Evolutionary conservation across 2,888 invertebrate genomes (phyloP).

Genomic region (Eupeodes latifasciatus): DNA sequence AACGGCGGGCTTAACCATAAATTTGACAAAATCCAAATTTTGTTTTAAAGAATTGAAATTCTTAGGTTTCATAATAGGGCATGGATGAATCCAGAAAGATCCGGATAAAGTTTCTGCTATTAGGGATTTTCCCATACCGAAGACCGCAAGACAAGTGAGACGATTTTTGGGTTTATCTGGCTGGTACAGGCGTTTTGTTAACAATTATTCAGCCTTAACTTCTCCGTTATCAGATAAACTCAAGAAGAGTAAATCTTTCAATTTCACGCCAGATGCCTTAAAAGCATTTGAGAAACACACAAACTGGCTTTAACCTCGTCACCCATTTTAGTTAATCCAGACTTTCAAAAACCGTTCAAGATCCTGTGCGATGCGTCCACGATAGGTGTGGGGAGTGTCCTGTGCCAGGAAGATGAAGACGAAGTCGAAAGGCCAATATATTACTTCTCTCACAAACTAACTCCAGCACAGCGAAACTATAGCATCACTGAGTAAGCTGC

Average conservation of each 20-base stretch:
- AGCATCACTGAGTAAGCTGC: no score
- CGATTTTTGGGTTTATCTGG: neutral
- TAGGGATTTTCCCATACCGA: conserved; percentile 9
- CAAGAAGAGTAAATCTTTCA: conserved; percentile 6
- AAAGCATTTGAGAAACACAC: neutral
- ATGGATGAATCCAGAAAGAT: no score
- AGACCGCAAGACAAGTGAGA: neutral
- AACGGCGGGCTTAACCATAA: no score
- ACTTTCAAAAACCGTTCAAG: conserved; percentile 34
- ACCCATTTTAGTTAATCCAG: no score
- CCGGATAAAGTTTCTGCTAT: neutral
- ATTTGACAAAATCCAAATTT: no score
- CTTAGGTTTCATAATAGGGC: no score
- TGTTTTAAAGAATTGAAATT: no score
- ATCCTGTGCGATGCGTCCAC: conserved; percentile 53
- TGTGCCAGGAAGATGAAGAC: conserved; percentile 29
- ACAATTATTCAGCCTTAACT: neutral
- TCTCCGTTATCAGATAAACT: conserved; percentile 7
- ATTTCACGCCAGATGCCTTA: neutral
- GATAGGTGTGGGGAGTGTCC: conserved; percentile 47
- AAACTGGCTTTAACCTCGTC: conserved; percentile 8
- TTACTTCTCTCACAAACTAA: conserved; percentile 51
- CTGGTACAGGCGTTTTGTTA: neutral
- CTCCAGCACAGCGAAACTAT: no score
- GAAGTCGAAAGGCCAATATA: conserved; percentile 32